Conservation (phyloP, 2,888 invertebrate species). For the Spisula subtruncata region DNA sequence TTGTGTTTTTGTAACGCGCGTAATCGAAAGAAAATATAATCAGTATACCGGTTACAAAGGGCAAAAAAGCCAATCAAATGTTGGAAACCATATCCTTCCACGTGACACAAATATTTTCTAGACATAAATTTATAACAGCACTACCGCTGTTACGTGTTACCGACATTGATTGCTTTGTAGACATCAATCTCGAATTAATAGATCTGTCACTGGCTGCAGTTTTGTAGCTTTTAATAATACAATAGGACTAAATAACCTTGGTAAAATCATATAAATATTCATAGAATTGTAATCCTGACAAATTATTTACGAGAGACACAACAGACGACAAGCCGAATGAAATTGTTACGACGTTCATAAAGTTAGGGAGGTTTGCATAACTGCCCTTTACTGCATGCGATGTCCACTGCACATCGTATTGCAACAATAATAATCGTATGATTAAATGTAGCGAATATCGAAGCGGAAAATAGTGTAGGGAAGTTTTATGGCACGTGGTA, state of each 20-base stretch:
- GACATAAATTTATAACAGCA: background rate
- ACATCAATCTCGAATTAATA: conserved; percentile 14
- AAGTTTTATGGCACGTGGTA: too few relatives aligned
- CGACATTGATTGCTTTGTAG: background rate
- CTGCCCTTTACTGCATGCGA: background rate
- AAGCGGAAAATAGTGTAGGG: too few relatives aligned
- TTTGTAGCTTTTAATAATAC: background rate
- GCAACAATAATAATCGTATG: too few relatives aligned
- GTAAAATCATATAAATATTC: conserved; percentile 19
- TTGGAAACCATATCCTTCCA: background rate
- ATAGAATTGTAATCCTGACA: conserved; percentile 19
- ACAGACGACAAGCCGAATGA: background rate
- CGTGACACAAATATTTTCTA: background rate
- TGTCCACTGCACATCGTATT: too few relatives aligned
- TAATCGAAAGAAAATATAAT: background rate
- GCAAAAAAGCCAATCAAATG: background rate
- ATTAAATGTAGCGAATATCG: too few relatives aligned
- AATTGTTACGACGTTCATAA: background rate
- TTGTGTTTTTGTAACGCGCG: background rate
- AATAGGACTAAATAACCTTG: background rate
- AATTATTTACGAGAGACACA: conserved; percentile 2
- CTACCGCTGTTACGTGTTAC: background rate
- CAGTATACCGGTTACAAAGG: background rate
- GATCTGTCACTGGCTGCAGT: conserved; percentile 8
- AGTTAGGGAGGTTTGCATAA: background rate